These are phyloP conservation scores for Gouania willdenowi DNA, from an alignment of 2,797 vertebrate genomes.

Conservation along the genomic window DNA sequence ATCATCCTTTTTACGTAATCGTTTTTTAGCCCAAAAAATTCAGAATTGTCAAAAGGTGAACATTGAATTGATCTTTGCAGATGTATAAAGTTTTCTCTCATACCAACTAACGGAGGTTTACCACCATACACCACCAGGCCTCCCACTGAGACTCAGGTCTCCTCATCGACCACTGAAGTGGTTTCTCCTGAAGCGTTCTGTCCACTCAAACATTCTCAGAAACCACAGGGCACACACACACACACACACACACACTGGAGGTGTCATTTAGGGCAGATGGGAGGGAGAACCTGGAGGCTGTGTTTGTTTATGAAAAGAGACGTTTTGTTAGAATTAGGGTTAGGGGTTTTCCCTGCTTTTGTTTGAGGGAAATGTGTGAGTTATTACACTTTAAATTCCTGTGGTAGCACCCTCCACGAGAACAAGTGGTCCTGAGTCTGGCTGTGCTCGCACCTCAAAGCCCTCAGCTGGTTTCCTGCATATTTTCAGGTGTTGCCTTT, in stretches of 20 bases:
- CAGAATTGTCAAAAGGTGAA: no score
- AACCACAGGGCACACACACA: constrained; percentile 39
- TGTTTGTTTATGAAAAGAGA: constrained; percentile 53
- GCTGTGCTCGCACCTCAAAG: neutral
- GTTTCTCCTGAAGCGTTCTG: constrained; percentile 45
- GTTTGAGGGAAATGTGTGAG: constrained; percentile 45
- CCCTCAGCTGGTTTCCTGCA: constrained; percentile 10
- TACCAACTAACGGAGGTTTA: no score
- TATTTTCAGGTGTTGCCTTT: constrained; percentile 29
- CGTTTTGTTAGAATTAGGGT: constrained; percentile 53
- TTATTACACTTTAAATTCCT: constrained; percentile 62
- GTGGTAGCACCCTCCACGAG: constrained; percentile 41
- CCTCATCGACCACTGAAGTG: constrained; percentile 33
- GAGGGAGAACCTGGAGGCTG: constrained; percentile 1
- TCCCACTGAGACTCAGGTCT: constrained; percentile 27
- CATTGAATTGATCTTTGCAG: no score
- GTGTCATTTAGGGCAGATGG: constrained; percentile 23
- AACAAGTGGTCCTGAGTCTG: constrained; percentile 33
- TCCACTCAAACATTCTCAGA: constrained; percentile 63
- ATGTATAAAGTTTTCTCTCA: no score
- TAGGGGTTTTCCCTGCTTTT: constrained; percentile 31
- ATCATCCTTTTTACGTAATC: no score
- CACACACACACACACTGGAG: constrained; percentile 28
- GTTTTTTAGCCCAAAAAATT: no score
- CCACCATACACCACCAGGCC: no score